Evolutionary conservation across 1,140 invertebrate species (phyloP), one percentile per base, ranked within the genome.

Genomic region (Drosophila takahashii): DNA sequence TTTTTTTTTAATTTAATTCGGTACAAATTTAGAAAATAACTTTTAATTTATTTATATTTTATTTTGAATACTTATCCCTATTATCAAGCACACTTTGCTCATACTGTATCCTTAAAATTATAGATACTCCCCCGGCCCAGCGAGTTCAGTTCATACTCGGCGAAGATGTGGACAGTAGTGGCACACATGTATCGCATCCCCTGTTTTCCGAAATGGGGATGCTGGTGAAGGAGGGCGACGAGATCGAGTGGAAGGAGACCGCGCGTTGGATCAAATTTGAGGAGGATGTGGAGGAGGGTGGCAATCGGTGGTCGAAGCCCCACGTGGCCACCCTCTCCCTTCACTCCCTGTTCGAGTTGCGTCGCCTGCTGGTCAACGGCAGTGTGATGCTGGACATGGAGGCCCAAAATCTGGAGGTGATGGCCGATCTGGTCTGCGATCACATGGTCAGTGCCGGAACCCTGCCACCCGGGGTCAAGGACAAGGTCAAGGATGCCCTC

Each of bases 141-240:
- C 94, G 97, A 81, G 97, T 99, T 16, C 98, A 99, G 93, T 99
- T 99, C 90, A 98, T 99, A 78, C 94, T 99, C 16, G 98, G 98
- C 6, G 98, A 98, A 93, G 97, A 98, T 87, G 94, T 96, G 48
- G 97, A 97, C 84, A 96, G 98, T 93, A 96, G 98, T 93, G 96
- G 95, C 34, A 95, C 94, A 29, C 95, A 96, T 83, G 96, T 96
- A 93, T 95, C 96, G 18, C 97, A 97, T 93, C 97, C 97, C 1
- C 93, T 98, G 11, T 99, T 99, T 93, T 98, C 97, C 57, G 98
- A 99, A 93, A 98, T 99, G 97, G 97, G 97, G 83, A 98, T 98
- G 90, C 94, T 99, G 65, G 95, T 97, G 54, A 95, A 94, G 77
- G 96, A 97, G 41, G 97, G 97, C 59, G 97, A 97, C 58, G 96